phyloP scores from a whole-genome alignment of 2,888 invertebrate species.

The Torymus auratus region DNA sequence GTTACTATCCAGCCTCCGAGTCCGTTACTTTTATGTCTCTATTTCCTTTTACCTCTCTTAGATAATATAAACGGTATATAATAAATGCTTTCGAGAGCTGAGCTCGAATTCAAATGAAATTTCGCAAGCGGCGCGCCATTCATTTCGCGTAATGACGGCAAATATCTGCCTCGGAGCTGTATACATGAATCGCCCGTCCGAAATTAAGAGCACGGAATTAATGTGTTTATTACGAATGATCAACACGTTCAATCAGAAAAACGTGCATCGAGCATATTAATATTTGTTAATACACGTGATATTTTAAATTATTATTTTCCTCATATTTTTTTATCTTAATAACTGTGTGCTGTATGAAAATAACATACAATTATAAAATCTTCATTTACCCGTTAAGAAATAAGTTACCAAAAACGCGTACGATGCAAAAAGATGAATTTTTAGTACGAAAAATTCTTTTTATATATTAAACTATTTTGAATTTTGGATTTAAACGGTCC shows the following conservation, averaged over 20 bases:
- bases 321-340: neutral
- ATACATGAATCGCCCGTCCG: neutral
- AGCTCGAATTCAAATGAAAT: slow-evolving; percentile 21
- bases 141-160: slow-evolving; percentile 29
- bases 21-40: neutral
- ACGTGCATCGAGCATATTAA: neutral
- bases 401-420: no score
- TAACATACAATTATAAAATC: neutral
- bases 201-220: slow-evolving; percentile 17
- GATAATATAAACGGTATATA: neutral
- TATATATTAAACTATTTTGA: no score
- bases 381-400: neutral
- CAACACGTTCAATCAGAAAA: slow-evolving; percentile 11
- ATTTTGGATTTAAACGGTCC: no score
- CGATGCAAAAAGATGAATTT: no score
- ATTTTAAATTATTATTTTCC: neutral
- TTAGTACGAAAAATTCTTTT: no score
- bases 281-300: no score
- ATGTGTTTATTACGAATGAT: slow-evolving; percentile 22
- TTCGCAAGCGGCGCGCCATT: neutral
- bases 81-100: no score
- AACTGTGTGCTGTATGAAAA: no score
- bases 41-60: neutral
- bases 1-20: slow-evolving; percentile 18
- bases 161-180: neutral